Evolutionary conservation across 2,113 vertebrate genomes (phyloP), one percentile per base, ranked within the genome.

Genomic region (Pteruthius melanotis): DNA sequence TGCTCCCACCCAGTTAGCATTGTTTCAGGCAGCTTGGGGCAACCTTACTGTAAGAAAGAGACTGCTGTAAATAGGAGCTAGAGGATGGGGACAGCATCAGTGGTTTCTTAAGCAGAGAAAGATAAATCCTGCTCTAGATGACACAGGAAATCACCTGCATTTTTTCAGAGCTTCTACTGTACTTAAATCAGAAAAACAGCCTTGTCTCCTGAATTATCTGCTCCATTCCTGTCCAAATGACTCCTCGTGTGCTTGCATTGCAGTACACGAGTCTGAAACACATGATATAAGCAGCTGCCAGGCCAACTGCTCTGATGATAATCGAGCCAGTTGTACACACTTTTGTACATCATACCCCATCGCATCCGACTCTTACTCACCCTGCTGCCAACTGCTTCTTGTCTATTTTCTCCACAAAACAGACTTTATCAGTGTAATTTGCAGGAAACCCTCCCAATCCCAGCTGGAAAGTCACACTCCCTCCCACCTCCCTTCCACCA

Each of bases 231-330:
- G 65, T 63, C 52, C 83, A 91, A 94, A 59, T 19, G 56, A 75
- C 64, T 93, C 91, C 86, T 92, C 33, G 0, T 77, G 79, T 86
- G 76, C 80, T 87, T 93, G 56, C 28, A 0, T 66, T 88, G 61
- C 52, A 72, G 79, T n/a, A 56, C 87, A 71, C 2, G 13, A 93
- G 87, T 63, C 79, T 88, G 75, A 94, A 95, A 93, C 82, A 88
- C 89, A 70, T 50, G 71, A 89, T 56, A 42, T 2, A 50, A 81
- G 79, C 90, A 94, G 94, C 90, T 96, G 95, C 93, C 85, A 79
- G 88, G 89, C 89, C 94, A 95, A 95, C 87, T 95, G 87, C 89
- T 94, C 76, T n/a, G 87, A 70, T 53, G 82, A 78, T 77, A 80
- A 77, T 66, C 6, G 37, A 96, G 92, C 89, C 93, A 92, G 92